Percentiles rank a stretch among this genome's conserved stretches.
These are phyloP conservation scores for Axis porcinus DNA, from an alignment of 2,113 vertebrate species.

Conservation along the genomic window DNA sequence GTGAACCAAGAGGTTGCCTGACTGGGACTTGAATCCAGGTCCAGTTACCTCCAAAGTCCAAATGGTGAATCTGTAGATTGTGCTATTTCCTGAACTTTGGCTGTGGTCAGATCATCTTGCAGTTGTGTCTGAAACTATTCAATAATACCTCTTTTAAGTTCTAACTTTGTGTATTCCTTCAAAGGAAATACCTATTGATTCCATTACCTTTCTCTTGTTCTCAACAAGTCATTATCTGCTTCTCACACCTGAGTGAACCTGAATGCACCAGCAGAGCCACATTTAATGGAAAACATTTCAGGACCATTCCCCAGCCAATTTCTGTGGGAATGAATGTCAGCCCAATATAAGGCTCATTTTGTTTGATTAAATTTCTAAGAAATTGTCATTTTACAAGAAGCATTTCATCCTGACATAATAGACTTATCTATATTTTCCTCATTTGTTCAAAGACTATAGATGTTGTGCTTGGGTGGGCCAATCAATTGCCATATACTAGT, in stretches of 20 bases:
- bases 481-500: not conserved
- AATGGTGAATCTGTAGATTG: not conserved
- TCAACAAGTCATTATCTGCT: not conserved
- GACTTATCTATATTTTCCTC: not conserved
- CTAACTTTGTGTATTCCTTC: not conserved
- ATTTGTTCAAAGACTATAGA: not conserved
- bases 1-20: not conserved
- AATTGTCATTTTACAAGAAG: not conserved
- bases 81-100: not conserved
- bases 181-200: not conserved
- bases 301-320: not conserved
- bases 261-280: not conserved
- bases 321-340: not conserved
- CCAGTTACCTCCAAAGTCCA: not conserved
- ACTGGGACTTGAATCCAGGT: not conserved
- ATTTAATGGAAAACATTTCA: slow-evolving; percentile 30
- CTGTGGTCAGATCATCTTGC: not conserved
- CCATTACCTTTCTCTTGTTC: slow-evolving; percentile 27
- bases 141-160: not conserved
- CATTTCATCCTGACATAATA: not conserved
- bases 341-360: not conserved
- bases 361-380: slow-evolving; percentile 39
- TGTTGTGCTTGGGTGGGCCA: not conserved
- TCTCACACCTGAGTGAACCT: not conserved
- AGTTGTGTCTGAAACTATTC: not conserved